Evolutionary conservation across 2,113 vertebrate genomes (phyloP).

Genomic region (Pomatorhinus ruficollis): DNA sequence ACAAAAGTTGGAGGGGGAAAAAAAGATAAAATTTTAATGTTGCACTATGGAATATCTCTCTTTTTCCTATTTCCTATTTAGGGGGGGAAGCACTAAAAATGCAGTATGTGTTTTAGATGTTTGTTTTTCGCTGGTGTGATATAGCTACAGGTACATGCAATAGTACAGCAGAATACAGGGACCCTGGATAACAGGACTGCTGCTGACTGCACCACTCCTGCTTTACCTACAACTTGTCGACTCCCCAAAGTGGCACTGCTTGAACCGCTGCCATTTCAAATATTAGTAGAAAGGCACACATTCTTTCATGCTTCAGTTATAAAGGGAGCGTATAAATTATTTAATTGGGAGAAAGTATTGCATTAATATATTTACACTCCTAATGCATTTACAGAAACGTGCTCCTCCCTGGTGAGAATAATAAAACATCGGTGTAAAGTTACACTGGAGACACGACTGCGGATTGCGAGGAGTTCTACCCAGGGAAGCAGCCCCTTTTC

Average conservation of each 20-base stretch:
- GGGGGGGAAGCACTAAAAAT: conserved; percentile 31
- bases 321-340: conserved; percentile 57
- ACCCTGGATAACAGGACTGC: neutral
- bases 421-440: conserved; percentile 18
- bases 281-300: conserved; percentile 53
- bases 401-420: conserved; percentile 39
- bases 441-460: neutral
- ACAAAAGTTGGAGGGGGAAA: conserved; percentile 7
- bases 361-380: conserved; percentile 75
- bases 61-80: conserved; percentile 54
- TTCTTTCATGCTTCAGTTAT: conserved; percentile 58
- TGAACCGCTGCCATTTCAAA: conserved; percentile 62
- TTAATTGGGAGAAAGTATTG: conserved; percentile 73
- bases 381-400: conserved; percentile 57
- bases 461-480: neutral
- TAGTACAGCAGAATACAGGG: neutral
- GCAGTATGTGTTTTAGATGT: conserved; percentile 34
- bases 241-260: conserved; percentile 20
- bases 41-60: conserved; percentile 47
- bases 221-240: neutral
- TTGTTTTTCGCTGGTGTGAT: conserved; percentile 6
- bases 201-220: neutral
- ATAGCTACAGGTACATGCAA: neutral
- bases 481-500: neutral
- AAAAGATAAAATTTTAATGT: conserved; percentile 67